Base-by-base conservation (phyloP, 2,113 vertebrate species). In the Mormyrus iriodes region DNA sequence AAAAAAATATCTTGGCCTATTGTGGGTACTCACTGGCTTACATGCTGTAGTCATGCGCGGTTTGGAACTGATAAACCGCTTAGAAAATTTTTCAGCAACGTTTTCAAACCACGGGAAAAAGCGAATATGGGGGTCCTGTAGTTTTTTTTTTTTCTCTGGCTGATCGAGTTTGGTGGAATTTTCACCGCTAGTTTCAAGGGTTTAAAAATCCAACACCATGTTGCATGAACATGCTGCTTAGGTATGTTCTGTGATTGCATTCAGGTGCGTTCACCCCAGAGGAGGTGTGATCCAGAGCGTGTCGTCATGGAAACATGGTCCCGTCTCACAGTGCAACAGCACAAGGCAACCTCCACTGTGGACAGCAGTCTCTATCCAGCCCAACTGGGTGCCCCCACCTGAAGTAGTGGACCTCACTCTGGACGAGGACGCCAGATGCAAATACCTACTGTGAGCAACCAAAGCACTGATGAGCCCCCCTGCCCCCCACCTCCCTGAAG, bases 361-460 rank as follows among this genome's bases (percentile, higher is more conserved):
- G 98, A 97, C 97, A 95, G 94, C 96, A 35, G 96, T 97, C 93
- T 93, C 95, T 17, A 95, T 97, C 51, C 97, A 97, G 95, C 96
- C 97, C 93, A 97, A 94, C 90, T 99, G 98, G 97, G 96, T 96
- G 88, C 97, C 97, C 0, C 97, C 98, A 0, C 93, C 97, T 0
- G 98, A 99, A 93, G 98, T 99, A 90, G 98, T 99, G 85, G 98
- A 99, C 93, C 98, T 99, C 89, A 99, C 98, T 31, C 94, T 99
- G 95, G 98, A 99, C 88, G 98, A 99, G 94, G 98, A 99, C 88
- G 94, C 94, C 90, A 95, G 97, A 88, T 97, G 96, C 95, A 98
- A 97, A 97, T 98, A 97, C 94, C 96, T 99, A 94, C 97, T 98
- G 96, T 99, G 95, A 97, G 86, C 90, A 53, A 90, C 93, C 1